A percentile compares a stretch with the other conserved stretches of the same genome.
Conservation (phyloP, 2,888 invertebrate species). For the Caenorhabditis afra region DNA sequence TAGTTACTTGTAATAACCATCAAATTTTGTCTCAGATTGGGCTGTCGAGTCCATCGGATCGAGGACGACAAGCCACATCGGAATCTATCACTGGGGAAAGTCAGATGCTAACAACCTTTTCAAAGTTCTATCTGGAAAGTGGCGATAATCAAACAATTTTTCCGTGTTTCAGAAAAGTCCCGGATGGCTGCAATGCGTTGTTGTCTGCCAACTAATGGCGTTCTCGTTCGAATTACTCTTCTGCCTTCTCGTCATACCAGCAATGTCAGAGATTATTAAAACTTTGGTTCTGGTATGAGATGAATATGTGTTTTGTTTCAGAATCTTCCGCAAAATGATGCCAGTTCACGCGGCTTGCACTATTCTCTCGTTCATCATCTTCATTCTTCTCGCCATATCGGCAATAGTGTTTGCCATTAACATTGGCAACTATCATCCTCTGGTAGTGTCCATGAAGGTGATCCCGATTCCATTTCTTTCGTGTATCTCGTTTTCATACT, state of each 20-base stretch:
- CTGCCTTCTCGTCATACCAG: slow-evolving; percentile 39
- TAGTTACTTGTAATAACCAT: too few relatives aligned
- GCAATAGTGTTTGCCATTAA: slow-evolving; percentile 40
- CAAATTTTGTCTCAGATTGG: slow-evolving; percentile 62
- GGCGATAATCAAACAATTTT: too few relatives aligned
- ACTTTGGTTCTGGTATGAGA: too few relatives aligned
- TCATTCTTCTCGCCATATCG: slow-evolving; percentile 46
- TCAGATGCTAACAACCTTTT: slow-evolving; percentile 31
- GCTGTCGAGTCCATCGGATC: slow-evolving; percentile 6
- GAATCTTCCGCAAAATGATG: slow-evolving; percentile 53
- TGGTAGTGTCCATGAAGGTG: slow-evolving; percentile 24
- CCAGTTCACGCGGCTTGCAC: slow-evolving; percentile 47
- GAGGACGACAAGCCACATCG: slow-evolving; percentile 23
- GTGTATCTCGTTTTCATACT: neutral
- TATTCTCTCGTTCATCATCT: slow-evolving; percentile 44
- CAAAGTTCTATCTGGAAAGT: neutral
- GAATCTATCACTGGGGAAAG: slow-evolving; percentile 55
- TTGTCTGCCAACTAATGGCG: slow-evolving; percentile 56
- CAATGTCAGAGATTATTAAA: slow-evolving; percentile 31
- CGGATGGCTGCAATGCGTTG: slow-evolving; percentile 57
- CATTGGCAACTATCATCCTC: neutral
- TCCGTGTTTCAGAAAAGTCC: slow-evolving; percentile 30
- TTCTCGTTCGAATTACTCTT: slow-evolving; percentile 57
- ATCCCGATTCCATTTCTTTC: neutral
- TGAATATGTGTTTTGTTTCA: slow-evolving; percentile 20